Conservation (phyloP, 2,888 invertebrate genomes). For the Macrophya alboannulata region DNA sequence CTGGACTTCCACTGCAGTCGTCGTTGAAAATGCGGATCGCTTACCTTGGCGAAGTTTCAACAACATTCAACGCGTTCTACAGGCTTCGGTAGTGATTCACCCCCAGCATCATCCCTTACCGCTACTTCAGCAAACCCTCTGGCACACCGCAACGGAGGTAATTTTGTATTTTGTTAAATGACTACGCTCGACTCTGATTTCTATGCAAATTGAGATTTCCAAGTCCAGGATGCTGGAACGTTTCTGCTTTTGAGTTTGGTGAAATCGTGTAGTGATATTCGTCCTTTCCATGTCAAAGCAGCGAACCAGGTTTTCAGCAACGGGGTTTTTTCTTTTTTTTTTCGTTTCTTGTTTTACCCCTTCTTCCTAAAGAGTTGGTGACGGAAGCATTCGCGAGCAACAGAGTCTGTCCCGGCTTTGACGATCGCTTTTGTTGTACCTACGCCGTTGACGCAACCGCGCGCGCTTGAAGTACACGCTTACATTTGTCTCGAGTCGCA, state of each 20-base stretch:
- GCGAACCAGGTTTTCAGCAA: background rate
- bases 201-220: slow-evolving; percentile 74
- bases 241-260: slow-evolving; percentile 34
- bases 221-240: slow-evolving; percentile 31
- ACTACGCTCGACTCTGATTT: slow-evolving; percentile 73
- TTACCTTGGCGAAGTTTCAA: slow-evolving; percentile 1
- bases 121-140: background rate
- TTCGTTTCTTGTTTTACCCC: background rate
- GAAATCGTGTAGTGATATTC: slow-evolving; percentile 18
- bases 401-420: slow-evolving; percentile 39
- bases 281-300: background rate
- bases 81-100: background rate
- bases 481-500: slow-evolving; percentile 49
- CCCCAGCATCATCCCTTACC: slow-evolving; percentile 13
- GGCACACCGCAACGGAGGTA: slow-evolving; percentile 46
- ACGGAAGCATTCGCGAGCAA: slow-evolving; percentile 23
- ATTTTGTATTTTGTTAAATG: slow-evolving; percentile 49
- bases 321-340: background rate
- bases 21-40: background rate
- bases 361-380: slow-evolving; percentile 8
- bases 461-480: slow-evolving; percentile 33
- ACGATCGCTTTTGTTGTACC: slow-evolving; percentile 40
- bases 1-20: background rate
- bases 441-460: slow-evolving; percentile 29
- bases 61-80: slow-evolving; percentile 11